Evolutionary conservation across 2,888 invertebrate genomes (phyloP).

Genomic region (Euclidia mi): DNA sequence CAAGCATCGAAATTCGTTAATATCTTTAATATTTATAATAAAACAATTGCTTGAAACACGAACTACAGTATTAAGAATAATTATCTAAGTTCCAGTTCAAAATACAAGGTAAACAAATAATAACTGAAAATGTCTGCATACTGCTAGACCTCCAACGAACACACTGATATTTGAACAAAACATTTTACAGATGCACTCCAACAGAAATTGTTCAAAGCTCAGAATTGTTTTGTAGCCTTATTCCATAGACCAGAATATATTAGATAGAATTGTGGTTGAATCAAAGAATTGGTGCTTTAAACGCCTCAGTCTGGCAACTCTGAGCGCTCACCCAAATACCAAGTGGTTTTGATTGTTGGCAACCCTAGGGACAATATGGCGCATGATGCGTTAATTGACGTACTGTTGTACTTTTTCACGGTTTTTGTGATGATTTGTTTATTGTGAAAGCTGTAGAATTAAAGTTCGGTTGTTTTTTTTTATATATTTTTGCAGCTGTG

Average conservation of each 20-base stretch:
- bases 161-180: background rate
- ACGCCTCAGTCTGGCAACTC: slow-evolving; percentile 39
- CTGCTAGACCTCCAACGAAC: background rate
- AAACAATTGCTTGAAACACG: too few species aligned
- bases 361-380: slow-evolving; percentile 44
- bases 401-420: slow-evolving; percentile 26
- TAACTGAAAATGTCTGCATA: too few species aligned
- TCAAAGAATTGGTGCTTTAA: slow-evolving; percentile 55
- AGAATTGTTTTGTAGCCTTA: slow-evolving; percentile 41
- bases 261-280: slow-evolving; percentile 55
- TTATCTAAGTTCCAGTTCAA: too few species aligned
- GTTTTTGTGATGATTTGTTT: slow-evolving; percentile 21
- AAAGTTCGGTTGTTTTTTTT: too few species aligned
- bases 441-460: slow-evolving; percentile 4
- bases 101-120: too few species aligned
- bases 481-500: too few species aligned
- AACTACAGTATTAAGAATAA: too few species aligned
- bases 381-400: slow-evolving; percentile 38
- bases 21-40: too few species aligned
- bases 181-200: slow-evolving; percentile 10
- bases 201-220: slow-evolving; percentile 32
- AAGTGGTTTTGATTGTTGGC: slow-evolving; percentile 45
- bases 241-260: too few species aligned
- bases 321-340: slow-evolving; percentile 24
- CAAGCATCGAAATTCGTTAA: too few species aligned